A percentile compares a stretch with the other conserved stretches of the same genome.
These are phyloP conservation scores for Sturnus vulgaris DNA, from an alignment of 2,113 vertebrate genomes.

Conservation along the genomic window DNA sequence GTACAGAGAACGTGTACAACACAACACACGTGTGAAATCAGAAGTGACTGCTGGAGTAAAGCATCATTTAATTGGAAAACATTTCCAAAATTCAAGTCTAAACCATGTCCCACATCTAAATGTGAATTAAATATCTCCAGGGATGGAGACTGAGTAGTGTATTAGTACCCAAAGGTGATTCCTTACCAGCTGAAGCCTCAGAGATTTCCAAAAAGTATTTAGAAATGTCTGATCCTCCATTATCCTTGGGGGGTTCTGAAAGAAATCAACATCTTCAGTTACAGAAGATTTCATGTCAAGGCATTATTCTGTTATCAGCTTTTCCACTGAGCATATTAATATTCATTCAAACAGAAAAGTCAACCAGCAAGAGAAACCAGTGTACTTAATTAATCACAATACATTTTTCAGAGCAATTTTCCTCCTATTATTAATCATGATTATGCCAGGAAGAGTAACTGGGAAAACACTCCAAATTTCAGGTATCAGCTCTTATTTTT, in stretches of 20 bases:
- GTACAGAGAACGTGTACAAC: background rate
- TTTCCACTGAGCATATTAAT: background rate
- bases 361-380: background rate
- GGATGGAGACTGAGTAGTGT: background rate
- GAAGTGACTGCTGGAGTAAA: background rate
- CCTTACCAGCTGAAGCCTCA: constrained; percentile 67
- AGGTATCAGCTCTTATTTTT: background rate
- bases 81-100: background rate
- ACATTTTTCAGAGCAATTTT: background rate
- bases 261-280: background rate
- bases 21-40: fast-evolving
- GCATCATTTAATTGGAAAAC: background rate
- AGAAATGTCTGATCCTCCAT: constrained; percentile 73
- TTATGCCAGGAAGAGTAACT: background rate
- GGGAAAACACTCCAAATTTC: background rate
- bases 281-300: background rate
- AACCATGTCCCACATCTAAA: background rate
- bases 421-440: background rate
- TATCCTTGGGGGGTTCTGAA: constrained; percentile 78
- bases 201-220: constrained; percentile 76
- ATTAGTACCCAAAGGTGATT: background rate
- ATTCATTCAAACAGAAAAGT: background rate
- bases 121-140: background rate
- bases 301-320: background rate
- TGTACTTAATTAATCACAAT: background rate